A percentile compares a stretch with the other conserved stretches of the same genome.
These are phyloP conservation scores for Rachycentron canadum DNA, from an alignment of 2,797 vertebrate genomes.

Conservation along the genomic window DNA sequence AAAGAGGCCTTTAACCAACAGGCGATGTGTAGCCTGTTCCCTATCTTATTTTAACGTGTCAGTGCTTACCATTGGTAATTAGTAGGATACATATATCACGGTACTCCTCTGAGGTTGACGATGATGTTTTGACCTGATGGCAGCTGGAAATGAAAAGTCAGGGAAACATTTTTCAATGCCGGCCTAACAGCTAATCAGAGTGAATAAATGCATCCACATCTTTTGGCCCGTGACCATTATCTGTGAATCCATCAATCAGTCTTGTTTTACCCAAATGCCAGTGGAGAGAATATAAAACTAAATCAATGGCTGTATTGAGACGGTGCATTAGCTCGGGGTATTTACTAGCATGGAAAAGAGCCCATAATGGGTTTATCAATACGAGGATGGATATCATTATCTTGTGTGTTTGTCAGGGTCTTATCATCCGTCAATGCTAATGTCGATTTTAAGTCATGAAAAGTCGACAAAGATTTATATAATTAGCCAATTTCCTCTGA, in stretches of 20 bases:
- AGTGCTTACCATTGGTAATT: background rate
- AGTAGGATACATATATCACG: background rate
- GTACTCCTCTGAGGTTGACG: background rate
- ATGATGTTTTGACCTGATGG: background rate
- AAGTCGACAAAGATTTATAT: conserved; percentile 8
- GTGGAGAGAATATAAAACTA: conserved; percentile 20
- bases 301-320: conserved; percentile 54
- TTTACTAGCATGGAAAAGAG: conserved; percentile 52
- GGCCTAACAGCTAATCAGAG: conserved; percentile 22
- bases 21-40: no score
- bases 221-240: conserved; percentile 15
- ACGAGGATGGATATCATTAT: conserved; percentile 49
- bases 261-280: conserved; percentile 42
- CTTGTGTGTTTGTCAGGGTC: conserved; percentile 23
- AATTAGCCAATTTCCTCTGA: conserved; percentile 1
- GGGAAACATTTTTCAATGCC: background rate
- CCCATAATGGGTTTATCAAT: conserved; percentile 60
- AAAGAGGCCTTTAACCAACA: background rate
- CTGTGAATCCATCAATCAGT: conserved; percentile 57
- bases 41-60: background rate
- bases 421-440: conserved; percentile 31
- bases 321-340: conserved; percentile 35
- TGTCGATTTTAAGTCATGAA: conserved; percentile 6
- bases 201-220: conserved; percentile 20
- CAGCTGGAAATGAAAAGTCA: background rate